Conservation (phyloP, 2,113 vertebrate species). For the Varanus salvator region DNA sequence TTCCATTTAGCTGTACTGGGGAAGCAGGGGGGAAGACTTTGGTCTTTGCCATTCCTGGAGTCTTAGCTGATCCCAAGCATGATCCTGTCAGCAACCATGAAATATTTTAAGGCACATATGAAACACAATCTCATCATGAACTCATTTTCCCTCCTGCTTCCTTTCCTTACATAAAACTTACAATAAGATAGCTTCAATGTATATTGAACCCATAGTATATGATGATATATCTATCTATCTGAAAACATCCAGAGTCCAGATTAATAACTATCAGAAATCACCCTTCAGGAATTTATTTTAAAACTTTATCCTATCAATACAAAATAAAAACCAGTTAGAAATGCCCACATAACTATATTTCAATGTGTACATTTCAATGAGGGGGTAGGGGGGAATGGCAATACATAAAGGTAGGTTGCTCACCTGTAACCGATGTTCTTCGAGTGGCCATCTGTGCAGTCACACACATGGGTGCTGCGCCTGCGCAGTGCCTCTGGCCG, state of each 20-base stretch:
- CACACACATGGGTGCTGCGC: too few relatives aligned
- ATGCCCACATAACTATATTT: too few relatives aligned
- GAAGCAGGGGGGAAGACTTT: not conserved
- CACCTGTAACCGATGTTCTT: too few relatives aligned
- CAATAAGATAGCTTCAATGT: not conserved
- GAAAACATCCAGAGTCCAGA: not conserved
- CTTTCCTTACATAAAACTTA: not conserved
- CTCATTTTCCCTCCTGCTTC: not conserved
- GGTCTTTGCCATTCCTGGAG: not conserved
- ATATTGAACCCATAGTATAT: not conserved
- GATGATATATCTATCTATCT: not conserved
- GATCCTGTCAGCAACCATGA: not conserved
- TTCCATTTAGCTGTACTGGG: not conserved
- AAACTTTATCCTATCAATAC: not conserved
- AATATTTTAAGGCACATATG: not conserved
- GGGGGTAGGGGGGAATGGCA: too few relatives aligned
- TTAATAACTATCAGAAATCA: not conserved
- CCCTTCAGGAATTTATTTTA: not conserved
- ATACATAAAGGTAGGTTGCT: too few relatives aligned
- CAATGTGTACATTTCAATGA: too few relatives aligned
- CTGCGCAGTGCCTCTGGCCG: too few relatives aligned
- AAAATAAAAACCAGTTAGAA: not conserved
- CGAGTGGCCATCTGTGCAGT: too few relatives aligned
- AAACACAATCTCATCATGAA: not conserved
- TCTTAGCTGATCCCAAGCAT: not conserved